A percentile compares a stretch with the other conserved stretches of the same genome.
phyloP scores from a whole-genome alignment of 2,113 vertebrate genomes.

The Apistogramma diplotaenia region DNA sequence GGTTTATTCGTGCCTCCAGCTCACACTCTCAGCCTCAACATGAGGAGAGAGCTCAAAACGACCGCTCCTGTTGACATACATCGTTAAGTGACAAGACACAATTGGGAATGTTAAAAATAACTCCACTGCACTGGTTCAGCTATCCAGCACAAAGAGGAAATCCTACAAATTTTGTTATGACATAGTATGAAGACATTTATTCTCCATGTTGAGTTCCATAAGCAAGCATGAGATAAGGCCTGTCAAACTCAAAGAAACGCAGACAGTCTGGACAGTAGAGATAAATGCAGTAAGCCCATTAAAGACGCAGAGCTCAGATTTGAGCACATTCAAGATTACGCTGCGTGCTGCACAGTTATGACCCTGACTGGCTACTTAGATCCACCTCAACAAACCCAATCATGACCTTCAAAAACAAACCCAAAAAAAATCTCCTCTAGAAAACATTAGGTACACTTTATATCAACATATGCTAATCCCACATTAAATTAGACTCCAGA shows the following conservation, averaged over 20 bases:
- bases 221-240: conserved; percentile 20
- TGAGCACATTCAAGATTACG: neutral
- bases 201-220: conserved; percentile 9
- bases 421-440: neutral
- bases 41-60: conserved; percentile 36
- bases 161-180: conserved; percentile 3
- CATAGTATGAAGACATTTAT: conserved; percentile 21
- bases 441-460: conserved; percentile 8
- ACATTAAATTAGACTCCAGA: conserved; percentile 30
- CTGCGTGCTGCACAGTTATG: neutral
- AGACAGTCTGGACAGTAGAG: conserved; percentile 35
- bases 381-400: neutral
- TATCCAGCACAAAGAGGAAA: conserved; percentile 20
- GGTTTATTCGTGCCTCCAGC: conserved; percentile 59
- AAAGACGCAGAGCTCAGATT: conserved; percentile 18
- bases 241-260: conserved; percentile 27
- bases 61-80: conserved; percentile 27
- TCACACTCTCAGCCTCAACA: conserved; percentile 39
- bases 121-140: conserved; percentile 13
- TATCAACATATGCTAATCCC: conserved; percentile 4
- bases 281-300: conserved; percentile 46
- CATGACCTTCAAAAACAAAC: neutral
- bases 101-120: conserved; percentile 63
- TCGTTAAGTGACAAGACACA: conserved; percentile 50
- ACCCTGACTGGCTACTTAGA: conserved; percentile 19